phyloP scores from a whole-genome alignment of 92 coral and sea anemone species.

The Umimayanthus kanabou region DNA sequence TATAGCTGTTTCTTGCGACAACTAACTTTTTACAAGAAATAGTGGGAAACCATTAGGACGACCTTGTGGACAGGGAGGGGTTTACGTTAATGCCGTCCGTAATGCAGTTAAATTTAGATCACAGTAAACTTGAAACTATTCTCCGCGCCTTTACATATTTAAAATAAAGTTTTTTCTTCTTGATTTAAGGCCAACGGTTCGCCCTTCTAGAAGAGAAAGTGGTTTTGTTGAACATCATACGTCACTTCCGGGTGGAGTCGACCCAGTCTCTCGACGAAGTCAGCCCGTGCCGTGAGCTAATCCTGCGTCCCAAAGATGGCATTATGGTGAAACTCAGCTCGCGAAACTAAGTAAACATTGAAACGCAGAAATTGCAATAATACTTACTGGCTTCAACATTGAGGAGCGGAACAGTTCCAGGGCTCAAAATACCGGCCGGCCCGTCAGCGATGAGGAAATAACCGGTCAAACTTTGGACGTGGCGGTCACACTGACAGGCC shows the following conservation, averaged over 20 bases:
- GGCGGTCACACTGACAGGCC: too few relatives aligned
- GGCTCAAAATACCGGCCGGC: too few relatives aligned
- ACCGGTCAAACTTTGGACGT: too few relatives aligned
- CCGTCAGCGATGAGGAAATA: too few relatives aligned
- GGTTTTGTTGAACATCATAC: background rate
- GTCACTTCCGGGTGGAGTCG: constrained; percentile 27
- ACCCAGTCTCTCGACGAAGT: constrained; percentile 8
- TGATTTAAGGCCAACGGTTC: constrained; percentile 4
- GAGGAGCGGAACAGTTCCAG: too few relatives aligned
- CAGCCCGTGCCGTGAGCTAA: constrained; percentile 15
- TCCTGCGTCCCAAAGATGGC: constrained; percentile 7
- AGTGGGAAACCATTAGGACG: too few relatives aligned
- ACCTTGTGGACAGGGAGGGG: background rate
- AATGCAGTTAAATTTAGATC: background rate
- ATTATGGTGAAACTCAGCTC: background rate
- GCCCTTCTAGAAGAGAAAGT: constrained; percentile 6
- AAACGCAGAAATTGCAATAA: background rate
- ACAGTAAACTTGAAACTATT: background rate
- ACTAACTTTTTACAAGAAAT: too few relatives aligned
- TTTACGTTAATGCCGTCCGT: background rate
- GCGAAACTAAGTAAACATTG: background rate
- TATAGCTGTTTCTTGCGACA: too few relatives aligned
- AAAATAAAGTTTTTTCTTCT: background rate
- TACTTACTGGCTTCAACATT: too few relatives aligned
- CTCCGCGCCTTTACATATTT: too few relatives aligned